Conservation (phyloP, 2,888 invertebrate species). For the Eudasyphora cyanicolor region DNA sequence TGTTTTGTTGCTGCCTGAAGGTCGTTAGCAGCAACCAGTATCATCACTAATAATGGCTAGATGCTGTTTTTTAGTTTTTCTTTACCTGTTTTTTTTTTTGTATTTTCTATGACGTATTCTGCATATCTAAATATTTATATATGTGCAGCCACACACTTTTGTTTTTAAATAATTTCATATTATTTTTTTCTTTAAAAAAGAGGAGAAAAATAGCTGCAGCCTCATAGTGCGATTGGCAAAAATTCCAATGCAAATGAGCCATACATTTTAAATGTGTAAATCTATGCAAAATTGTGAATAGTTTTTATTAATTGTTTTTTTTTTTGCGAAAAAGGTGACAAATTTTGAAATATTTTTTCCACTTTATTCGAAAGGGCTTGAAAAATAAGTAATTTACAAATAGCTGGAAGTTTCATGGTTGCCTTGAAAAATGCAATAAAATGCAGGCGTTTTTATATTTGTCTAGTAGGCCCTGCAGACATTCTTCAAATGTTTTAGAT, state of each 20-base stretch:
- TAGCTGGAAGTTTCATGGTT: too few species aligned
- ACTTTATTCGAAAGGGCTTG: too few species aligned
- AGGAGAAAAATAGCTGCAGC: not conserved
- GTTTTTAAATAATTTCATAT: not conserved
- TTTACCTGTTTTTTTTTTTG: slow-evolving; percentile 15
- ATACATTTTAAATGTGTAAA: slow-evolving; percentile 9
- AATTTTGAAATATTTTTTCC: too few species aligned
- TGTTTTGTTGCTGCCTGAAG: slow-evolving; percentile 54
- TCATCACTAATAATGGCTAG: slow-evolving; percentile 13
- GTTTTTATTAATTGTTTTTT: too few species aligned
- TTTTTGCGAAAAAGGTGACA: too few species aligned
- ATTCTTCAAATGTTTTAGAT: too few species aligned
- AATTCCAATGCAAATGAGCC: slow-evolving; percentile 32
- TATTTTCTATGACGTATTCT: slow-evolving; percentile 51
- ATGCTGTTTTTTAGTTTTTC: not conserved
- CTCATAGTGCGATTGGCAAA: not conserved
- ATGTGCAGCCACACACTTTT: slow-evolving; percentile 17
- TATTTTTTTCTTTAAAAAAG: slow-evolving; percentile 5
- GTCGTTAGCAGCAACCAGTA: slow-evolving; percentile 60
- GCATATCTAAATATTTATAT: slow-evolving; percentile 31
- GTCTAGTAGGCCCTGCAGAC: too few species aligned
- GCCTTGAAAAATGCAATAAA: too few species aligned
- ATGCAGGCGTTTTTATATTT: too few species aligned
- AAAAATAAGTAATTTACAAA: too few species aligned
- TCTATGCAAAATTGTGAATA: not conserved